Percentiles rank a stretch among this genome's conserved stretches.
phyloP scores from a whole-genome alignment of 2,113 vertebrate genomes.

The Hemibagrus wyckioides region DNA sequence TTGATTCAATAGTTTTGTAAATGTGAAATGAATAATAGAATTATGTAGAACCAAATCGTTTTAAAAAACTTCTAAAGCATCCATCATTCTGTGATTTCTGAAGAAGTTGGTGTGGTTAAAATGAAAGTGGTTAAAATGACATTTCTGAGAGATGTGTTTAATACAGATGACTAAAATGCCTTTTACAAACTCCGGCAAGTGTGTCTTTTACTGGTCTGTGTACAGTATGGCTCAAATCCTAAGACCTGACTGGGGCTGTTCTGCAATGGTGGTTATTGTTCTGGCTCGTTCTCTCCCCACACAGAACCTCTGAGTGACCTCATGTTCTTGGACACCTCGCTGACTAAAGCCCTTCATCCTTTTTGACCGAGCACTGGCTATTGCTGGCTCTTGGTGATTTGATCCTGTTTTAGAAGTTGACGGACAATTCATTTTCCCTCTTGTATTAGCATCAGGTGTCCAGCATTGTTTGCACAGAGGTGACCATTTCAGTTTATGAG shows the following conservation, averaged over 20 bases:
- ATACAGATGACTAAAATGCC: background rate
- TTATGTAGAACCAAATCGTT: background rate
- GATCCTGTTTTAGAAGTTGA: background rate
- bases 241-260: background rate
- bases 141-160: background rate
- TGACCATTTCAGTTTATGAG: background rate
- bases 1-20: background rate
- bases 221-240: background rate
- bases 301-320: background rate
- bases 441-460: background rate
- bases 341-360: background rate
- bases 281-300: background rate
- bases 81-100: background rate
- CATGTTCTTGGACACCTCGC: background rate
- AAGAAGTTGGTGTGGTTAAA: background rate
- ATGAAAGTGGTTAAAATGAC: background rate
- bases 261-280: background rate
- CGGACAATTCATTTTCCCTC: background rate
- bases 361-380: background rate
- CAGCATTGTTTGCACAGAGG: background rate
- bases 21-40: background rate
- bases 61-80: background rate
- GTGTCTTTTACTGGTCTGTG: background rate
- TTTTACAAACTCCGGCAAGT: background rate
- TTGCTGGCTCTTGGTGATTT: background rate